Evolutionary conservation across 2,888 invertebrate genomes (phyloP).

Genomic region (Epinotia nisella): DNA sequence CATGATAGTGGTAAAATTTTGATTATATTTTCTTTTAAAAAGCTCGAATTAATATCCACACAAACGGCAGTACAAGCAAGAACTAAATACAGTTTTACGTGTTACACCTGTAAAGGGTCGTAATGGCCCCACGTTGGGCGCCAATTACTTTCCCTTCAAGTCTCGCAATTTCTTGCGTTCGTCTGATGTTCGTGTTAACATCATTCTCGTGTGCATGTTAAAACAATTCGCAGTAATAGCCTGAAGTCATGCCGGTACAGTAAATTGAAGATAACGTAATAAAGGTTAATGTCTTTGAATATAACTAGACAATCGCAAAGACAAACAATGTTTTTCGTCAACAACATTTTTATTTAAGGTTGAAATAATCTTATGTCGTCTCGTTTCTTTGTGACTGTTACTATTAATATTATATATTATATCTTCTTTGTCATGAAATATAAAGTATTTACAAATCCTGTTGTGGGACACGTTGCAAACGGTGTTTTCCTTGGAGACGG

Average conservation of each 20-base stretch:
- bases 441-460: background rate
- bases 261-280: too few species aligned
- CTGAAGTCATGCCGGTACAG: background rate
- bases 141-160: slow-evolving; percentile 19
- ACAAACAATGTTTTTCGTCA: too few species aligned
- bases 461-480: background rate
- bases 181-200: background rate
- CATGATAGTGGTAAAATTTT: too few species aligned
- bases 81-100: background rate
- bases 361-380: too few species aligned
- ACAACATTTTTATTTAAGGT: too few species aligned
- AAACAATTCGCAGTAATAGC: slow-evolving; percentile 6
- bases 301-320: too few species aligned
- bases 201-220: background rate
- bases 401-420: too few species aligned
- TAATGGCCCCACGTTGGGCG: slow-evolving; percentile 18
- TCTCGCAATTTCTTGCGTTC: background rate
- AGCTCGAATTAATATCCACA: too few species aligned
- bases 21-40: too few species aligned
- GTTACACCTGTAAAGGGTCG: background rate
- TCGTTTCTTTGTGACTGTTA: too few species aligned
- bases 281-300: too few species aligned
- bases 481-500: slow-evolving; percentile 7
- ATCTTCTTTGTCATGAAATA: background rate
- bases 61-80: background rate